phyloP scores from a whole-genome alignment of 64 coral and sea anemone genomes.

The Acropora tenuis region DNA sequence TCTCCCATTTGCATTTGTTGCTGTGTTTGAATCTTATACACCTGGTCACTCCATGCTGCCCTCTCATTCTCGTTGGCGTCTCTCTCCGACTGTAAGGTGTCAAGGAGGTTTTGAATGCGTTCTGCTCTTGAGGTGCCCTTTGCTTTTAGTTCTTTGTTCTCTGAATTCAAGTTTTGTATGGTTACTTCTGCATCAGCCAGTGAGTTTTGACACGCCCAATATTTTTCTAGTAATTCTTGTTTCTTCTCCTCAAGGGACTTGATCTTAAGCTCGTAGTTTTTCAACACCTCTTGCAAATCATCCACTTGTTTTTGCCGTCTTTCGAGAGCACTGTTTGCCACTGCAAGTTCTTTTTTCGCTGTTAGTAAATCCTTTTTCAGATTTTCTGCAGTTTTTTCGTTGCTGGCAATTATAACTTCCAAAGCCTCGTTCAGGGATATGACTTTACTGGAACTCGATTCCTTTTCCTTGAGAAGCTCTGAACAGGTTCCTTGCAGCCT shows the following conservation, averaged over 20 bases:
- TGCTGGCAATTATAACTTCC: constrained; percentile 60
- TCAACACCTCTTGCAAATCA: constrained; percentile 77
- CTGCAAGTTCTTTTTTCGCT: constrained; percentile 77
- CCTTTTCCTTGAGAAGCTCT: constrained; percentile 80
- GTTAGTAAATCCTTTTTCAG: constrained; percentile 75
- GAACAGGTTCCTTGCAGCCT: constrained; percentile 76
- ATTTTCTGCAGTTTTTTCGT: constrained; percentile 64
- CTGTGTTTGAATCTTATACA: constrained; percentile 59
- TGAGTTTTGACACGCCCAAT: constrained; percentile 74
- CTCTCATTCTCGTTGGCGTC: constrained; percentile 80
- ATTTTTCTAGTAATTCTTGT: constrained; percentile 73
- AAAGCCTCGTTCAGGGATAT: constrained; percentile 75
- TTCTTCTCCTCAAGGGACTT: constrained; percentile 71
- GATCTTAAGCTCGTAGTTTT: constrained; percentile 68
- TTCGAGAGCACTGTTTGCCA: constrained; percentile 62
- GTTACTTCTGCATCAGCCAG: constrained; percentile 57
- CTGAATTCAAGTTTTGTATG: constrained; percentile 57
- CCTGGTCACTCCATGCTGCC: constrained; percentile 63
- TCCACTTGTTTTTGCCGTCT: constrained; percentile 71
- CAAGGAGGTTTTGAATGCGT: constrained; percentile 67
- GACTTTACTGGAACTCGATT: constrained; percentile 60
- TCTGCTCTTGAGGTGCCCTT: constrained; percentile 11
- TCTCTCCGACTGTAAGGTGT: constrained; percentile 55
- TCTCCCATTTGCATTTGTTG: constrained; percentile 42
- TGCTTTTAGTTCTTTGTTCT: constrained; percentile 58